Evolutionary conservation across 2,113 vertebrate genomes (phyloP).

Genomic region (Pholis gunnellus): DNA sequence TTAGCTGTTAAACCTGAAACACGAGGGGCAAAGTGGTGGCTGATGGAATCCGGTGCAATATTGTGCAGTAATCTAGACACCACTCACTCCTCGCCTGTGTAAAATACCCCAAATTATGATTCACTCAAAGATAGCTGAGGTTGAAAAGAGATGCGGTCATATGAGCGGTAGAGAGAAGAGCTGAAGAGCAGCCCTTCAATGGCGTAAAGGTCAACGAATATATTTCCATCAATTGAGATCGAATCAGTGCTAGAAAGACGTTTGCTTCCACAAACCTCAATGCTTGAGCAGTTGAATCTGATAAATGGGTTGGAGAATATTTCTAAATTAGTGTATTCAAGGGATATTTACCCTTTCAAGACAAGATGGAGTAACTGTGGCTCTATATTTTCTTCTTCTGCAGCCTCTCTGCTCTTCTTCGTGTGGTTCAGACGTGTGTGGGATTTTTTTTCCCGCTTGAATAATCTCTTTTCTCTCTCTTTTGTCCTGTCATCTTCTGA

Average conservation of each 20-base stretch:
- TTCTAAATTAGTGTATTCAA: slow-evolving; percentile 12
- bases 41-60: neutral
- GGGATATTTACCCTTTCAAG: neutral
- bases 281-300: slow-evolving; percentile 8
- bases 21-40: slow-evolving; percentile 6
- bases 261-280: slow-evolving; percentile 20
- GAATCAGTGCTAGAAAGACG: slow-evolving; percentile 3
- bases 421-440: slow-evolving; percentile 44
- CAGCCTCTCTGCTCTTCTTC: slow-evolving; percentile 25
- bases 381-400: slow-evolving; percentile 32
- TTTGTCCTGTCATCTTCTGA: slow-evolving; percentile 59
- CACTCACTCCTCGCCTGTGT: neutral
- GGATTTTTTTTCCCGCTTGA: slow-evolving; percentile 54
- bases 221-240: slow-evolving; percentile 44
- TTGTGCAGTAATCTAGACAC: neutral
- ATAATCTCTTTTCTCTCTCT: slow-evolving; percentile 57
- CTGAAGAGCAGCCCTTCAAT: slow-evolving; percentile 18
- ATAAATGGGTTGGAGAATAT: neutral
- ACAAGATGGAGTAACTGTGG: neutral
- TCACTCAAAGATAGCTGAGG: slow-evolving; percentile 7
- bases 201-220: slow-evolving; percentile 54
- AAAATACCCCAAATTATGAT: neutral
- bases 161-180: slow-evolving; percentile 3
- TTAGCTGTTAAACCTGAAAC: neutral
- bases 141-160: neutral